Percentiles rank a stretch among this genome's conserved stretches.
These are phyloP conservation scores for Aramus guarauna DNA, from an alignment of 2,113 vertebrate species.

Conservation along the genomic window DNA sequence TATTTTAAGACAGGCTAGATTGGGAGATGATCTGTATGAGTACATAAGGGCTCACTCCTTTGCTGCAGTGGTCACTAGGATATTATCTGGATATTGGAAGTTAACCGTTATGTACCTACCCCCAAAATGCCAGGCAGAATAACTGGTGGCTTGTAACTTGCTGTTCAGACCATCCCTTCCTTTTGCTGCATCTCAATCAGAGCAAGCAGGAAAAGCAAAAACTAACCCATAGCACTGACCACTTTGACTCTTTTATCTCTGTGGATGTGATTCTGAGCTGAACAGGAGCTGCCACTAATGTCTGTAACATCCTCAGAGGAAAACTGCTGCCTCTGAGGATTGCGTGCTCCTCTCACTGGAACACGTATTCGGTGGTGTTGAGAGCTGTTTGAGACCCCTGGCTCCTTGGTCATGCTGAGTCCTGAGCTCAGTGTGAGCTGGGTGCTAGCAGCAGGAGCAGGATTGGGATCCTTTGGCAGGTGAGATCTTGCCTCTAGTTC, in stretches of 20 bases:
- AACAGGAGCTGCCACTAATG: not conserved
- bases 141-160: not conserved
- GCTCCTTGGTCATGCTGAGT: not conserved
- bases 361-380: rapidly evolving
- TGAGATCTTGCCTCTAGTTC: not conserved
- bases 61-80: not conserved
- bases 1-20: not conserved
- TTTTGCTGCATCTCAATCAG: not conserved
- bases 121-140: not conserved
- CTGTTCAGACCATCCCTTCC: not conserved
- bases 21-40: not conserved
- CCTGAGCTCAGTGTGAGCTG: not conserved
- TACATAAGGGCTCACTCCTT: not conserved
- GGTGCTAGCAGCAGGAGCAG: not conserved
- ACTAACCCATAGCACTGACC: not conserved
- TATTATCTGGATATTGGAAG: not conserved
- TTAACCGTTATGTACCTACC: not conserved
- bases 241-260: not conserved
- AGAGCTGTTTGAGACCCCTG: not conserved
- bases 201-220: not conserved
- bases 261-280: not conserved
- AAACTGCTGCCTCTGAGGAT: not conserved
- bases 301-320: not conserved
- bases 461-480: not conserved
- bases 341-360: not conserved